These are phyloP conservation scores for Epinephelus cyanopodus DNA, from an alignment of 2,113 vertebrate genomes.

Conservation along the genomic window DNA sequence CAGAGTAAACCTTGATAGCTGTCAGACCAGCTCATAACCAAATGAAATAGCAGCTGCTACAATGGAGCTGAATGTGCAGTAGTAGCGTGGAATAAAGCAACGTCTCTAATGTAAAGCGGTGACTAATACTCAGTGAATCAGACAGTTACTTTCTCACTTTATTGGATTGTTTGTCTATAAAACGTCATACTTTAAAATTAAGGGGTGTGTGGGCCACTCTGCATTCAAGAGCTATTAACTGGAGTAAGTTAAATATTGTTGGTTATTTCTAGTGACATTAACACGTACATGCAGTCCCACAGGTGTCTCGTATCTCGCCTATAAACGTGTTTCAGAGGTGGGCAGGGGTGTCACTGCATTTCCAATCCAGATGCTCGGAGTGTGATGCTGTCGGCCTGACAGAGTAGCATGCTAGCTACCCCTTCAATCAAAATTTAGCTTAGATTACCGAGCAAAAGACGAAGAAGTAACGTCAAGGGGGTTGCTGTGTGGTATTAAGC, in stretches of 20 bases:
- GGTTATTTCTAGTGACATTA: not conserved
- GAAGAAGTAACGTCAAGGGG: too few relatives aligned
- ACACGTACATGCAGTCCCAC: constrained; percentile 27
- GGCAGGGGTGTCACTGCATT: not conserved
- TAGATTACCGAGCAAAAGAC: not conserved
- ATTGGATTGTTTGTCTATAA: not conserved
- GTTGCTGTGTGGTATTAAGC: not conserved
- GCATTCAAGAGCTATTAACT: too few relatives aligned
- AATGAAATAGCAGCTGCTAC: constrained; percentile 36
- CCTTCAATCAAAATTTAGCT: not conserved
- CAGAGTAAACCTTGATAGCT: constrained; percentile 33
- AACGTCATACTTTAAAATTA: not conserved
- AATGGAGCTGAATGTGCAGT: constrained; percentile 3
- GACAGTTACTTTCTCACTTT: not conserved
- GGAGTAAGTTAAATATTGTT: not conserved
- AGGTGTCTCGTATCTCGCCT: constrained; percentile 35
- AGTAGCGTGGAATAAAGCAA: not conserved
- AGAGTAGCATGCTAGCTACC: not conserved
- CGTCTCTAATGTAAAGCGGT: not conserved
- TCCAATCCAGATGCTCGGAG: not conserved
- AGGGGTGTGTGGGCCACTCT: not conserved
- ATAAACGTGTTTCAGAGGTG: not conserved
- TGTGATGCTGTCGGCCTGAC: constrained; percentile 1
- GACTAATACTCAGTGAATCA: not conserved
- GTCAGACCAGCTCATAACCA: constrained; percentile 45